Base-by-base conservation (phyloP, 2,888 invertebrate species). In the Schizaphis graminum region DNA sequence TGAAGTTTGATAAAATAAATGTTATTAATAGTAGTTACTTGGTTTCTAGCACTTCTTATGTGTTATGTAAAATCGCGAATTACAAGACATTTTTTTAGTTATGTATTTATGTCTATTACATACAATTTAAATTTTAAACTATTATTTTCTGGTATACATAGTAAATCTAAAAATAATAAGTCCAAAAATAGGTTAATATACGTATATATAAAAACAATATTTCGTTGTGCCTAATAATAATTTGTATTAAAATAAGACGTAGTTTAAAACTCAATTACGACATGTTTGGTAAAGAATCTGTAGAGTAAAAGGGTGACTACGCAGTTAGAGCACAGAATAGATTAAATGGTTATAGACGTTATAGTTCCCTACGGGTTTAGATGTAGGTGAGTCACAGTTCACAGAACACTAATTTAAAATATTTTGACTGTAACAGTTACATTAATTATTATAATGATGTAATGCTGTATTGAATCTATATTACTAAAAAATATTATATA, bases 281-380 rank as follows among this genome's bases (percentile, higher is more conserved):
- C 53, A 88, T 53, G 88, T 88, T 88, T 10, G 53, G 53, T 56
- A 56, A 88, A 88, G 53, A 88, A 56, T 56, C 56, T 35, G 10
- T 41, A 88, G 56, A 88, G 88, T 88, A 88, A 88, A 88, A 88
- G 88, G 53, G 88, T 88, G 88, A 88, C 88, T 88, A 53, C 88
- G 53, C 35, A 88, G 88, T 88, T 56, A 56, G n/a, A 21, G 8
- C 21, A 77, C 11, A 10, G 26, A 53, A 53, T 53, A 53, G 53
- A 53, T 53, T 21, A 53, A 21, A 53, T 21, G 53, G 53, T 53
- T 21, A 53, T 53, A 21, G 16, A 53, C 53, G 16, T 16, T 53
- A 16, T 16, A 16, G 49, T 47, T 47, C 16, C 77, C 77, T 77
- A 35, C 77, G 77, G 35, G 35, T 35, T 77, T 8, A 13, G 24